These are phyloP conservation scores for Harmothoe impar DNA, from an alignment of 2,888 invertebrate species.

Conservation along the genomic window DNA sequence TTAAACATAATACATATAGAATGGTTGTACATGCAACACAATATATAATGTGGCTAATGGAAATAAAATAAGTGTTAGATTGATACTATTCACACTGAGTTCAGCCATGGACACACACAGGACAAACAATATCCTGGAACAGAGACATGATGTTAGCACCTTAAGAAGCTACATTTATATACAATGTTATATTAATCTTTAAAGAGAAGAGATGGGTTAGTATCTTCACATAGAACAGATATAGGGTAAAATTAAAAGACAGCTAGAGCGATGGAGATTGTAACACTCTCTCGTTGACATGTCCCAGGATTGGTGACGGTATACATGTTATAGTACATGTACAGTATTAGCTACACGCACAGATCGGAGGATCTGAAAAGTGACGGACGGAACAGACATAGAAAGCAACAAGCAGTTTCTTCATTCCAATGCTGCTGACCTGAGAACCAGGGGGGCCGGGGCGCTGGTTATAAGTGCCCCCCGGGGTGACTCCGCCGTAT, in stretches of 20 bases:
- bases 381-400: not conserved
- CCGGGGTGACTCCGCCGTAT: constrained; percentile 24
- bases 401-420: constrained; percentile 10
- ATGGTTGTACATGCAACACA: no score
- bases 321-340: no score
- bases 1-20: no score
- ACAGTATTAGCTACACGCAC: not conserved
- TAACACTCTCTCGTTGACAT: not conserved
- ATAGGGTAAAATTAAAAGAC: not conserved
- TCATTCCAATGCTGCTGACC: constrained; percentile 31
- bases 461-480: constrained; percentile 2
- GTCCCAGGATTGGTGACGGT: not conserved
- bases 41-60: no score
- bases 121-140: not conserved
- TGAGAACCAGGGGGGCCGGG: constrained; percentile 19
- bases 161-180: not conserved
- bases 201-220: not conserved
- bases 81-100: not conserved
- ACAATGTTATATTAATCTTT: not conserved
- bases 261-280: not conserved
- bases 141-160: not conserved
- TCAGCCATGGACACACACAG: not conserved
- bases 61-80: no score
- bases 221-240: not conserved
- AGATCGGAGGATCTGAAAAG: constrained; percentile 1